Evolutionary conservation across 2,113 vertebrate genomes (phyloP), one percentile per base, ranked within the genome.

Genomic region (Rhizomys pruinosus): DNA sequence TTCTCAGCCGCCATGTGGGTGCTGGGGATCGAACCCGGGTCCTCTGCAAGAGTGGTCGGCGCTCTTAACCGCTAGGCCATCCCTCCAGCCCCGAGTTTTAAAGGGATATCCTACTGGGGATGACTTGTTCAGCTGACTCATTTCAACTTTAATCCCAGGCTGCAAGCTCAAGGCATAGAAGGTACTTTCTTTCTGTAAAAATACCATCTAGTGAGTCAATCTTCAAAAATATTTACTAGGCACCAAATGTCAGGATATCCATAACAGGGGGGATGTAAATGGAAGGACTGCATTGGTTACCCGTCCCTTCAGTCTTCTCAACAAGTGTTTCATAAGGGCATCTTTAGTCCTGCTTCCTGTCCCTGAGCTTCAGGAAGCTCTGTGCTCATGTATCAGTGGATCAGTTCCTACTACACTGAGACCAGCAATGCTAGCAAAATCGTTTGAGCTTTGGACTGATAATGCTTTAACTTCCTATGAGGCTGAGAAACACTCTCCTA

Each of bases 371-470:
- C 3, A 20, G 8, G 69, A 78, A 79, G 29, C 34, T 87, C 87
- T 89, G 11, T 25, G 84, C 1, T 12, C 22, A 6, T 3, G 22
- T 29, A 25, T 73, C n/a, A 47, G 0, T 27, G 61, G 61, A 66
- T 44, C 73, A 74, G 86, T 87, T 66, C 32, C 27, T 39, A 42
- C 7, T 37, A 22, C 76, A 37, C 27, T 68, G 5, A 91, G 92
- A 64, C 3, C 84, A 47, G 9, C 42, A 13, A 59, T 89, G 64
- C 27, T 78, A 81, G 89, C 1, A 91, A 90, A 97, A 93, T 44
- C 86, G 89, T 94, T 74, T 8, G 57, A 78, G 84, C 77, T 7
- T 55, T 39, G 32, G 25, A 57, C 12, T 42, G 8, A 88, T 39
- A 7, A 77, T 2, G 19, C 0, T 72, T 63, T 73, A 93, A 71